A percentile compares a stretch with the other conserved stretches of the same genome.
These are phyloP conservation scores for Helarctos malayanus DNA, from an alignment of 2,797 vertebrate genomes.

Conservation along the genomic window DNA sequence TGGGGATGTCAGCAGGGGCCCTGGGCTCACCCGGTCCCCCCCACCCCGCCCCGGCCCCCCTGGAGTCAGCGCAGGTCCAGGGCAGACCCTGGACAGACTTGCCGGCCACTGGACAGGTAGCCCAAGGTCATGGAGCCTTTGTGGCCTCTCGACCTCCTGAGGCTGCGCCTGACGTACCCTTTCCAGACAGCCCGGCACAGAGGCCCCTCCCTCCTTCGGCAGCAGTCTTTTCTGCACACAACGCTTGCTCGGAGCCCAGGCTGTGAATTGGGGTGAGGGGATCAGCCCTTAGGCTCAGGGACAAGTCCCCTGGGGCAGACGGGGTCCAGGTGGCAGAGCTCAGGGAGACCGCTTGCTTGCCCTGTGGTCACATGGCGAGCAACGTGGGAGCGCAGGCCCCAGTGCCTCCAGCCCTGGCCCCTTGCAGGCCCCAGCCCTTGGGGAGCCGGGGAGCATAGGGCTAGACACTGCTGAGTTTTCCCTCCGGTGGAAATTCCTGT, in stretches of 20 bases:
- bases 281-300: background rate
- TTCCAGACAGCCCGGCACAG: too few species aligned
- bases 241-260: background rate
- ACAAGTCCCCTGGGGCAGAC: background rate
- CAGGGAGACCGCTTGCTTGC: background rate
- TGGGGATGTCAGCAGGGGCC: background rate
- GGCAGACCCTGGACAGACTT: background rate
- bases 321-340: background rate
- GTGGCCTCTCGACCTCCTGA: fast-evolving
- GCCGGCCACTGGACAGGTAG: too few species aligned
- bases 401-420: fast-evolving
- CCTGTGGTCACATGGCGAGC: background rate
- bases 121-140: background rate
- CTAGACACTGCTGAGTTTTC: background rate
- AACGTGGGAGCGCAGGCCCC: fast-evolving
- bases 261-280: background rate
- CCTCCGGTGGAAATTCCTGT: background rate
- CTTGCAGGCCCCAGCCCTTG: background rate
- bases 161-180: background rate
- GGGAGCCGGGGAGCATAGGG: fast-evolving
- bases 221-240: background rate
- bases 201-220: background rate
- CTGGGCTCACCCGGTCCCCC: background rate
- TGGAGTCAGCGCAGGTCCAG: fast-evolving
- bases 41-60: background rate